Base-by-base conservation (phyloP, 1,140 invertebrate species). In the Drosophila mauritiana region DNA sequence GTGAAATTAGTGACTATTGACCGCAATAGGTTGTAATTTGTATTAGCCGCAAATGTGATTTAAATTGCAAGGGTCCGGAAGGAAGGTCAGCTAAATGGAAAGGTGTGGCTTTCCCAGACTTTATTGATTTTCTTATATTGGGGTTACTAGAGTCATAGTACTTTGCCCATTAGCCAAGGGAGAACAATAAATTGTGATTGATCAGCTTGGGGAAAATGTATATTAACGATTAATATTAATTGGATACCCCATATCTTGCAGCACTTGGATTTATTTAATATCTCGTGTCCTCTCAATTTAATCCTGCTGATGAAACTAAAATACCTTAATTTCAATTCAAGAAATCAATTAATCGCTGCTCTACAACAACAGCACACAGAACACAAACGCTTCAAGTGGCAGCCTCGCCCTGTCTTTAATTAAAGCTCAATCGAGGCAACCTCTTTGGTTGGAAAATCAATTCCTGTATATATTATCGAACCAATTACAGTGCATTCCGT, bases 381-480 rank as follows among this genome's bases (percentile, higher is more conserved):
- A 46, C 48, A 46, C 69, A 74, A 74, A 56, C 59, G 52, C 58
- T 36, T 48, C 39, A 52, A 73, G 59, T 65, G 59, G 27, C 49
- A 22, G 20, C 54, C 39, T 45, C 25, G 12, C 2, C 15, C 56
- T 53, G 59, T 67, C 62, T 82, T 86, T 82, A 82, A 86, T 86
- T 86, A 88, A 83, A 81, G 53, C 82, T 52, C 46, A 65, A 67
- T 56, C 43, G 46, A 69, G 45, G 62, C 42, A 56, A 25, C 31
- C 51, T 42, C 43, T 43, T 27, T 15, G 54, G 42, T 37, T 25
- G 37, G 67, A 72, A 79, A 88, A 86, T 86, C 83, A 86, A 86
- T 82, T 73, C 45, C 63, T 69, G 83, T 79, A 88, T 86, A 79
- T 82, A 86, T 86, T 86, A 86, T 82, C 79, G 58, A 88, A 88